Conservation (phyloP, 2,888 invertebrate species). For the Monopis laevigella region DNA sequence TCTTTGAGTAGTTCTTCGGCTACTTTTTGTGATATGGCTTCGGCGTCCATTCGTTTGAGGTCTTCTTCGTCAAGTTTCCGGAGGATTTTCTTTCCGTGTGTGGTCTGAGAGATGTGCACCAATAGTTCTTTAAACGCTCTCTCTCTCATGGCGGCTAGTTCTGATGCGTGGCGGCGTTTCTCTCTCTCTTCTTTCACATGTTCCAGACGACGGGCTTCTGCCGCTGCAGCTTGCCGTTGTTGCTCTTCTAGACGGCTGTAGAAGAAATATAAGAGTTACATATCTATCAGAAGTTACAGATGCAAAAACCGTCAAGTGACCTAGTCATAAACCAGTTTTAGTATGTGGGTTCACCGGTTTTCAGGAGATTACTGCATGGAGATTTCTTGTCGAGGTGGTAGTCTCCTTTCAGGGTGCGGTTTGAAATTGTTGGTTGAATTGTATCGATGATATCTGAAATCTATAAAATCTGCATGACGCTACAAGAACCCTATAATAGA, state of each 20-base stretch:
- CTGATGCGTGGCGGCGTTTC: conserved; percentile 83
- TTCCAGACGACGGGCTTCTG: conserved; percentile 88
- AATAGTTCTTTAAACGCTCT: conserved; percentile 88
- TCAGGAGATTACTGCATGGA: no score
- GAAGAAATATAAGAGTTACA: not conserved
- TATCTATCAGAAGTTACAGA: no score
- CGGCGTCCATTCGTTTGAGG: conserved; percentile 92
- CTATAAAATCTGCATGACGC: no score
- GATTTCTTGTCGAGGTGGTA: no score
- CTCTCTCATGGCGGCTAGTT: conserved; percentile 89
- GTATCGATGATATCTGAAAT: no score
- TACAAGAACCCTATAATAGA: no score
- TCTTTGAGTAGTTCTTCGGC: conserved; percentile 95
- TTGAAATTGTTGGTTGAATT: no score
- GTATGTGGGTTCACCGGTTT: no score
- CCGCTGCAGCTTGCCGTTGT: conserved; percentile 78
- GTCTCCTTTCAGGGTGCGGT: no score
- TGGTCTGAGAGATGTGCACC: conserved; percentile 91
- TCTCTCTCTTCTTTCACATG: conserved; percentile 91
- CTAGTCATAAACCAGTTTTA: no score
- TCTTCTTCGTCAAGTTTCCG: conserved; percentile 89
- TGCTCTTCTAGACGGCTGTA: conserved; percentile 78
- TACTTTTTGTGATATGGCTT: conserved; percentile 92
- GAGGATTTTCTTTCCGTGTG: conserved; percentile 90
- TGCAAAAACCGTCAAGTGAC: no score